A percentile compares a stretch with the other conserved stretches of the same genome.
phyloP scores from a whole-genome alignment of 2,797 vertebrate genomes.

The Pteropus rufus region DNA sequence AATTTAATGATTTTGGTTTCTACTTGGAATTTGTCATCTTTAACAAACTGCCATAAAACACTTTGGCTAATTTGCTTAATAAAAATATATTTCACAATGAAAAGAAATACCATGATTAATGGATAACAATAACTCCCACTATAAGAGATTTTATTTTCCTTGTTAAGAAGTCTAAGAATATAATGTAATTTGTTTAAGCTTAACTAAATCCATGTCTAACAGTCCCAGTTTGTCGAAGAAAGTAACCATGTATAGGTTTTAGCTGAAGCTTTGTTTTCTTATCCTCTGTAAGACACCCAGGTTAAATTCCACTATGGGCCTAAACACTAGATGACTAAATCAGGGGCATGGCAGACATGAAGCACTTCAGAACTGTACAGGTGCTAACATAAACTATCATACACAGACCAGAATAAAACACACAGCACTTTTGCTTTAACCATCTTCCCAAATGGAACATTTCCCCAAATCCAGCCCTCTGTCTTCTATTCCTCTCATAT shows the following conservation, averaged over 20 bases:
- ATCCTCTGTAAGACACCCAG: background rate
- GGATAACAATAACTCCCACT: background rate
- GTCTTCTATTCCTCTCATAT: background rate
- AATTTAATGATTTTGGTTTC: slow-evolving; percentile 45
- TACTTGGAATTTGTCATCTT: slow-evolving; percentile 27
- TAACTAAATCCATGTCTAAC: slow-evolving; percentile 30
- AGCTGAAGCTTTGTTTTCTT: background rate
- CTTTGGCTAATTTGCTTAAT: slow-evolving; percentile 46
- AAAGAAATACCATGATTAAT: background rate
- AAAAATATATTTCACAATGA: slow-evolving; percentile 16
- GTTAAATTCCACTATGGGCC: background rate
- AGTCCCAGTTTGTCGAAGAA: background rate
- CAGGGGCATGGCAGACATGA: background rate
- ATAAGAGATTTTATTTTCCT: slow-evolving; percentile 6
- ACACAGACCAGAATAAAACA: background rate
- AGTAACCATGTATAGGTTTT: background rate
- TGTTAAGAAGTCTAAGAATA: slow-evolving; percentile 31
- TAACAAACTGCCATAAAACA: slow-evolving; percentile 36
- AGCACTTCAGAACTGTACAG: background rate
- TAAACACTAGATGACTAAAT: background rate
- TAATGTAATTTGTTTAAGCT: background rate
- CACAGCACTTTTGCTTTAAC: background rate
- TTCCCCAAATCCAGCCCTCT: background rate
- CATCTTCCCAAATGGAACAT: background rate
- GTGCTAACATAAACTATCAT: background rate